Base-by-base conservation (phyloP, 2,113 vertebrate genomes). In the Rana temporaria region DNA sequence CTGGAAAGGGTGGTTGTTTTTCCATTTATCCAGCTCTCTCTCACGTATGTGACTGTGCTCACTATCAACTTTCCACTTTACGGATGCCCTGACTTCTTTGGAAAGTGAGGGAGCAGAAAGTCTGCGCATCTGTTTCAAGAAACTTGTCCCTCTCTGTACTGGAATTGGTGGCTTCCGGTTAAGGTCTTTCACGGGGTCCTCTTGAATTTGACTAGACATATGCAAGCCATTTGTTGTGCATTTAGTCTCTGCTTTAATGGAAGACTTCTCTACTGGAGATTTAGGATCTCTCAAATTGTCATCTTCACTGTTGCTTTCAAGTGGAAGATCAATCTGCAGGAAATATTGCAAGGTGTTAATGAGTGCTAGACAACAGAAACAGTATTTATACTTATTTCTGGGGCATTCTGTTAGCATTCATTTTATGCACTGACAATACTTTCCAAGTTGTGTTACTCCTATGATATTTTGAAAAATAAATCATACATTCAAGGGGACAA, bases 71-170 rank as follows among this genome's bases (percentile, higher is more conserved):
- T 57, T 71, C 19, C 53, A 71, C 30, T 70, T 66, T 2, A 78
- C 66, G 7, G 56, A 65, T 1, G 19, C 70, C 62, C 57, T 78
- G 53, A 55, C 19, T 1, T 55, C 84, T 0, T 9, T 20, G 55
- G 55, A 19, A 0, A 75, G 32, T 16, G 0, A 11, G 55, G 81
- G 71, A 0, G 14, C 34, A 60, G 88, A 85, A 2, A 63, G 79
- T 8, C 78, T 84, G 62, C 60, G 85, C 82, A 3, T 81, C 14
- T 86, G 82, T 64, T 81, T 85, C 69, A 84, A 73, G 60, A 86
- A 71, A 12, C 48, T 26, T 0, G 59, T 55, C 0, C 5, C 4
- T 38, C 4, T 68, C 48, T 20, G 78, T 71, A 60, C 6, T 78
- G 38, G 80, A 42, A 48, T 5, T 15, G 12, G 57, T 56, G 30